These are phyloP conservation scores for Gortyna flavago DNA, from an alignment of 2,888 invertebrate species.

Conservation along the genomic window DNA sequence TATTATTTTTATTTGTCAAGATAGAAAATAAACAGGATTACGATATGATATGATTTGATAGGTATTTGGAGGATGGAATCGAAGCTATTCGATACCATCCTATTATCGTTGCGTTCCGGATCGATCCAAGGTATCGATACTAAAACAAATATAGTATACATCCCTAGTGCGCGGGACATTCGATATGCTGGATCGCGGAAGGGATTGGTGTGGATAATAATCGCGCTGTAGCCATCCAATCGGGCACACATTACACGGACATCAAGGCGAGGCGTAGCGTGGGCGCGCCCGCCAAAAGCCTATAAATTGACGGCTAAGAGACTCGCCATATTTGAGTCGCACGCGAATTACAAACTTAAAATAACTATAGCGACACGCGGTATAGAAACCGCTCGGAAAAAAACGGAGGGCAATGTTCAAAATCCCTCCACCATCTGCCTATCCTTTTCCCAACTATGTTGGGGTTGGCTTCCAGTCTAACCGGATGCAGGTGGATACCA, in stretches of 20 bases:
- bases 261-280: conserved; percentile 62
- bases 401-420: conserved; percentile 4
- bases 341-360: conserved; percentile 25
- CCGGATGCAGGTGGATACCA: no score
- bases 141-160: not conserved
- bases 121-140: not conserved
- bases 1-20: not conserved
- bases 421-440: not conserved
- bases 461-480: no score
- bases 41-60: not conserved
- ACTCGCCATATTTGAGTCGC: conserved; percentile 50
- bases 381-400: conserved; percentile 6
- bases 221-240: conserved; percentile 61
- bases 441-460: no score
- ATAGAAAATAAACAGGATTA: not conserved
- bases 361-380: conserved; percentile 10
- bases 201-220: conserved; percentile 56
- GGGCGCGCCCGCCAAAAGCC: conserved; percentile 68
- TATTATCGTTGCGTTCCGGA: not conserved
- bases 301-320: conserved; percentile 71
- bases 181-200: conserved; percentile 65
- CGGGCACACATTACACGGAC: conserved; percentile 68
- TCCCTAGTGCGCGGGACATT: conserved; percentile 51
- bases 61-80: not conserved
- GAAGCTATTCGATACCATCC: not conserved